These are phyloP conservation scores for Anagrus nilaparvatae DNA, from an alignment of 1,140 invertebrate genomes.

Conservation along the genomic window DNA sequence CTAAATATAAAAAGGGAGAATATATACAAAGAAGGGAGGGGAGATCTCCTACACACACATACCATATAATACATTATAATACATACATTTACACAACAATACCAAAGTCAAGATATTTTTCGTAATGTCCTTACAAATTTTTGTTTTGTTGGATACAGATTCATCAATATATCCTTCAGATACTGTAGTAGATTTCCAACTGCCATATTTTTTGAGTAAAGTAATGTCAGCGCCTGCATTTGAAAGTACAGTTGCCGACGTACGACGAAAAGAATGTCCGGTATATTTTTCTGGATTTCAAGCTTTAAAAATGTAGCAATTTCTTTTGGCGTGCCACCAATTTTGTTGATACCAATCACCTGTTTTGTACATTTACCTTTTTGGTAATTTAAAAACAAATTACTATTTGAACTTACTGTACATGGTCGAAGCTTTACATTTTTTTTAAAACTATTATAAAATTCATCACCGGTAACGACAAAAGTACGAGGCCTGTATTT, in stretches of 20 bases:
- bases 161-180: slow-evolving; percentile 12
- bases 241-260: slow-evolving; percentile 5
- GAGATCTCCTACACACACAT: too few relatives aligned
- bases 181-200: slow-evolving; percentile 12
- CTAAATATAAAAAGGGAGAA: too few relatives aligned
- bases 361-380: slow-evolving; percentile 1
- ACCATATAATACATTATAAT: too few relatives aligned
- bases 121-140: too few relatives aligned
- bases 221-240: slow-evolving; percentile 9
- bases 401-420: neutral
- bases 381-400: slow-evolving; percentile 8
- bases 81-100: too few relatives aligned
- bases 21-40: too few relatives aligned
- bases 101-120: too few relatives aligned
- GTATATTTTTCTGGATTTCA: slow-evolving; percentile 5
- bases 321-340: slow-evolving; percentile 1
- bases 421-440: slow-evolving; percentile 8
- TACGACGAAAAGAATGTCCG: slow-evolving; percentile 5
- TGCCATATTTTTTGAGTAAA: slow-evolving; percentile 9
- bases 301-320: slow-evolving; percentile 2
- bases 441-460: slow-evolving; percentile 7
- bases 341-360: slow-evolving; percentile 1
- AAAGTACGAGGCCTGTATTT: slow-evolving; percentile 8
- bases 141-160: slow-evolving; percentile 12
- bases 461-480: slow-evolving; percentile 1